These are phyloP conservation scores for Dysmachus trigonus DNA, from an alignment of 2,888 invertebrate genomes.

Conservation along the genomic window DNA sequence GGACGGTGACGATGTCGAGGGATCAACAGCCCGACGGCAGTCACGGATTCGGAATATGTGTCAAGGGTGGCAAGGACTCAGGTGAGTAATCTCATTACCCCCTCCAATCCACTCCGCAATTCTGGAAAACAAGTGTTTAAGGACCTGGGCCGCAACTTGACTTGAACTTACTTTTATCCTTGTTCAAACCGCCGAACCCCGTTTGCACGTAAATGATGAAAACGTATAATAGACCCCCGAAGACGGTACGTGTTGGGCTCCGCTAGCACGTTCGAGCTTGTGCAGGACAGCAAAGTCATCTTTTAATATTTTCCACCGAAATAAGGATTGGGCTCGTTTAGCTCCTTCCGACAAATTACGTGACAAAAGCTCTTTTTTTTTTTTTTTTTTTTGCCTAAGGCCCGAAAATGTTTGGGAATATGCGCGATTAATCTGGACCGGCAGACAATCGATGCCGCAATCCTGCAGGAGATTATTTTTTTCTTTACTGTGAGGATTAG, in stretches of 20 bases:
- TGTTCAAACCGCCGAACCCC: background rate
- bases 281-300: background rate
- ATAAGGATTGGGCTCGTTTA: constrained; percentile 25
- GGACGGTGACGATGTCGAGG: constrained; percentile 86
- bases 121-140: background rate
- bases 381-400: background rate
- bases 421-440: background rate
- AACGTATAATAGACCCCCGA: background rate
- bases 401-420: background rate
- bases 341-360: background rate
- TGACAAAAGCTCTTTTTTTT: constrained; percentile 54
- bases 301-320: background rate
- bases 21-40: constrained; percentile 80
- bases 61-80: constrained; percentile 90
- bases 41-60: constrained; percentile 90
- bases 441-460: background rate
- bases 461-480: background rate
- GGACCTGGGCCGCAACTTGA: background rate
- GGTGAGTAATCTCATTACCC: constrained; percentile 66
- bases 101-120: background rate
- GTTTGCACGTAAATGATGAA: background rate
- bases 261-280: background rate
- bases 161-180: background rate
- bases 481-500: background rate
- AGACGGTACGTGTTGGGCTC: background rate